Evolutionary conservation across 1,140 invertebrate genomes (phyloP), one percentile per base, ranked within the genome.

Genomic region (Heliothis virescens): DNA sequence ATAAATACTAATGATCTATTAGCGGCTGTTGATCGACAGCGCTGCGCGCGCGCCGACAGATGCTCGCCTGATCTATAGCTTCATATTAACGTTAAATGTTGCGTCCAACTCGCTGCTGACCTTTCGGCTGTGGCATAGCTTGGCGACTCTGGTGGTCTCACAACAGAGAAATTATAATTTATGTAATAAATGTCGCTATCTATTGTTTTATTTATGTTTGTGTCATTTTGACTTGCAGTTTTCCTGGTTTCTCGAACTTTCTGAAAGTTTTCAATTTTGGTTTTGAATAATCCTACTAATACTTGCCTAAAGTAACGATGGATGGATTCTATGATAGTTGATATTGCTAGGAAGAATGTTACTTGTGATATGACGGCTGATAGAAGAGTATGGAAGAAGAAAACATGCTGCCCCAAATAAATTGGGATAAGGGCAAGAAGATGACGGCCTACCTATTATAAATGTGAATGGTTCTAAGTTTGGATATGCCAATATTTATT

Each of bases 1-100:
- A 48, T 50, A 26, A 52, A 69, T 69, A 69, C 65, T 69, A 69
- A 69, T 69, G 65, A 69, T 69, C 65, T 69, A 69, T 69, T 69
- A 69, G 65, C 48, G 65, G 47, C 65, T 52, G 65, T 69, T 69
- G 65, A 69, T 69, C 65, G 65, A 69, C 65, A 69, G 65, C 65
- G 18, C 65, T 69, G 65, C 65, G 65, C 65, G 65, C 18, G 65
- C 65, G 65, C 47, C 65, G 65, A 69, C 65, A 69, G 65, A 69
- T 52, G 65, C 15, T 11, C 65, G 65, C 65, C 65, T 69, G 65
- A 69, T 69, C 65, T 69, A 69, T 52, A 48, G 65, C 65, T 69
- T 69, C 65, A 69, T 69, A 69, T 69, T 69, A 69, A 69, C 65
- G 65, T 52, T 69, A 69, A 69, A 69, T 69, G 65, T 69, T 69